Evolutionary conservation across 2,888 invertebrate genomes (phyloP).

Genomic region (Stenodera caucasica): DNA sequence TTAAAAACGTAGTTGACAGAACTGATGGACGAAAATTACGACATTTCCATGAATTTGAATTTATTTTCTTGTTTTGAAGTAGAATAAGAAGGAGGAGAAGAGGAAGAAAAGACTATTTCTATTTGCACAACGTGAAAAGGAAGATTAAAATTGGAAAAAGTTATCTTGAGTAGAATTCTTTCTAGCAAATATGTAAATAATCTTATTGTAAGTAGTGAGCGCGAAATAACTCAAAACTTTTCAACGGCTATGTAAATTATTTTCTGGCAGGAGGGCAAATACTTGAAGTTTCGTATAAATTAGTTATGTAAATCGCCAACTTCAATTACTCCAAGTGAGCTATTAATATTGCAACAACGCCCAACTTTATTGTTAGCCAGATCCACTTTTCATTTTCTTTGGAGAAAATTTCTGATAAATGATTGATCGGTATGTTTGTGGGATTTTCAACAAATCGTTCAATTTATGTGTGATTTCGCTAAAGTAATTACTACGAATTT

Average conservation of each 20-base stretch:
- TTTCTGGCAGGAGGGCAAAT: constrained; percentile 33
- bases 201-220: constrained; percentile 36
- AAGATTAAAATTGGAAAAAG: constrained; percentile 21
- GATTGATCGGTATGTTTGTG: too few species aligned
- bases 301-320: constrained; percentile 35
- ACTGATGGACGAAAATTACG: too few species aligned
- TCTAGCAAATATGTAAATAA: constrained; percentile 34
- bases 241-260: constrained; percentile 37
- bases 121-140: constrained; percentile 19
- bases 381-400: neutral
- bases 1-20: too few species aligned
- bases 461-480: too few species aligned
- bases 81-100: too few species aligned
- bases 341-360: constrained; percentile 9
- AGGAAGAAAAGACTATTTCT: constrained; percentile 22
- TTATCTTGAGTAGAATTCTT: constrained; percentile 29
- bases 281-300: constrained; percentile 35
- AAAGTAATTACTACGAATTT: neutral
- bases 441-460: too few species aligned
- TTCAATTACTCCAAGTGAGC: constrained; percentile 28
- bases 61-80: constrained; percentile 15
- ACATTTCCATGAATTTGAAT: constrained; percentile 16
- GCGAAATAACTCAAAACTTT: constrained; percentile 33
- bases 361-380: neutral
- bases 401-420: too few species aligned